These are phyloP conservation scores for Thecocarcelia acutangulata DNA, from an alignment of 2,888 invertebrate genomes.

Conservation along the genomic window DNA sequence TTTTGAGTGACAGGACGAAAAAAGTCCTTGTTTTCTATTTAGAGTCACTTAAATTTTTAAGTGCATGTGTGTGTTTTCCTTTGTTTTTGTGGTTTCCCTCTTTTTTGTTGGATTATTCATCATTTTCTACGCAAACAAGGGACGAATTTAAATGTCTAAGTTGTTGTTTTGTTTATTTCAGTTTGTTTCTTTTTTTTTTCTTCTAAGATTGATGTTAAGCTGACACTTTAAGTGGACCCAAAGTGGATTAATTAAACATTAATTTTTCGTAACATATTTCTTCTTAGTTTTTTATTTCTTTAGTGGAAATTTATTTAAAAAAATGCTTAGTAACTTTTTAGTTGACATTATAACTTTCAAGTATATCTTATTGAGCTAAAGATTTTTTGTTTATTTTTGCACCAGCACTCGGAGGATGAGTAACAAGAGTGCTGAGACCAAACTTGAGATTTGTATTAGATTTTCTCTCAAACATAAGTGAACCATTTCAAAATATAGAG, in stretches of 20 bases:
- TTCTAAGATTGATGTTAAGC: constrained; percentile 26
- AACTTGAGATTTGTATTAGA: too few species aligned
- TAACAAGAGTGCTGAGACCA: too few species aligned
- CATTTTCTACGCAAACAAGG: constrained; percentile 30
- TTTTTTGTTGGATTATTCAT: not conserved
- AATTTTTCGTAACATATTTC: not conserved
- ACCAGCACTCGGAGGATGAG: too few species aligned
- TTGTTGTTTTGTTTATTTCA: not conserved
- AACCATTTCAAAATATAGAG: too few species aligned
- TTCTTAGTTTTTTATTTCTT: not conserved
- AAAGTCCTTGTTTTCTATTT: constrained; percentile 30
- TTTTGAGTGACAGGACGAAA: constrained; percentile 45
- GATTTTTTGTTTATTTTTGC: too few species aligned
- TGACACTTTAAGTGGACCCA: constrained; percentile 43
- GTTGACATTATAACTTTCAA: too few species aligned
- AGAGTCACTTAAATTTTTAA: constrained; percentile 43
- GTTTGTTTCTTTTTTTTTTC: too few species aligned
- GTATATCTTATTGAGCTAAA: too few species aligned
- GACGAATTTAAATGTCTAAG: not conserved
- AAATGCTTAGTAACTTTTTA: too few species aligned
- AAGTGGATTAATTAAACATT: constrained; percentile 52
- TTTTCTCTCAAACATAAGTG: too few species aligned
- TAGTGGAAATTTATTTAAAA: too few species aligned
- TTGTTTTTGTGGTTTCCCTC: not conserved
- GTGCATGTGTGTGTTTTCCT: constrained; percentile 18